Evolutionary conservation across 2,113 vertebrate species (phyloP).

Genomic region (Gymnorhina tibicen): DNA sequence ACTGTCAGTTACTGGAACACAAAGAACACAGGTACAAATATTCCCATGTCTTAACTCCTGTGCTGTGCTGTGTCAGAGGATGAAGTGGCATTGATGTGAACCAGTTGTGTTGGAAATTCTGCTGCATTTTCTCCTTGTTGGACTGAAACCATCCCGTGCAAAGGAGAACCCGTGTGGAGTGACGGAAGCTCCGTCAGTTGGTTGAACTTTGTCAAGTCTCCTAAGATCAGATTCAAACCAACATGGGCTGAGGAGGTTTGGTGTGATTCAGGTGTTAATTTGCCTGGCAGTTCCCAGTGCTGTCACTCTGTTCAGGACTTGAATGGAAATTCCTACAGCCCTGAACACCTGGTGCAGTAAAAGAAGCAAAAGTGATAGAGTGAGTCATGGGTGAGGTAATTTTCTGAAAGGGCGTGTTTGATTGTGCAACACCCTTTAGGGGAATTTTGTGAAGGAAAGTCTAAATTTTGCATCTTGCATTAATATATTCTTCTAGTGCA

Average conservation of each 20-base stretch:
- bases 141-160: background rate
- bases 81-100: background rate
- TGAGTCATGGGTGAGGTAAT: background rate
- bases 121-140: background rate
- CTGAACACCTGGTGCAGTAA: background rate
- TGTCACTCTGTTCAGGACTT: background rate
- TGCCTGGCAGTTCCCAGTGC: background rate
- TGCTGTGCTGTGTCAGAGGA: background rate
- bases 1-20: slow-evolving; percentile 97
- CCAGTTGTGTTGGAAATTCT: background rate
- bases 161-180: background rate
- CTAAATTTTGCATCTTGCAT: background rate
- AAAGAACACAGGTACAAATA: slow-evolving; percentile 93
- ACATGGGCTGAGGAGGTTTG: background rate
- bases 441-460: background rate
- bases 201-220: background rate
- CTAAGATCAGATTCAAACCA: background rate
- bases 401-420: background rate
- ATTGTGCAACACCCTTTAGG: background rate
- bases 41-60: slow-evolving; percentile 1
- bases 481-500: background rate
- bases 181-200: background rate
- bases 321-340: background rate
- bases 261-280: background rate
- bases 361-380: background rate